Evolutionary conservation across 2,113 vertebrate species (phyloP).

Genomic region (Sander vitreus): DNA sequence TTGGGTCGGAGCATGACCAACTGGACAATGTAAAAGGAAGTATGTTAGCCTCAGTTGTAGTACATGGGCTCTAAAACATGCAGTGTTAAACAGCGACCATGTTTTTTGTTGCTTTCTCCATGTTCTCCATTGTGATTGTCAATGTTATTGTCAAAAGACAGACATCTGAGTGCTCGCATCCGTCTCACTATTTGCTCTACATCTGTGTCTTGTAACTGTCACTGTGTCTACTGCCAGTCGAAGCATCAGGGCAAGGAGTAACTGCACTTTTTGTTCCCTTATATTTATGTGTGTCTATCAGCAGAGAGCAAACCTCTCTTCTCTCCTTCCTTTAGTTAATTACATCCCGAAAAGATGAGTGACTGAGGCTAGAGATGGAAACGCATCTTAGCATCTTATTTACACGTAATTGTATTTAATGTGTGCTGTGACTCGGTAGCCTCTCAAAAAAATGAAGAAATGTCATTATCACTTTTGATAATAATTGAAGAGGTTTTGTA

Average conservation of each 20-base stretch:
- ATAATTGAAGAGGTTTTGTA: slow-evolving; percentile 35
- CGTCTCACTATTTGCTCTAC: slow-evolving; percentile 34
- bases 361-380: slow-evolving; percentile 22
- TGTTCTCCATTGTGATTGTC: slow-evolving; percentile 18
- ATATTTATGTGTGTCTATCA: slow-evolving; percentile 53
- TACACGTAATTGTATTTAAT: slow-evolving; percentile 54
- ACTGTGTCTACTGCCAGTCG: slow-evolving; percentile 81
- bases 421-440: slow-evolving; percentile 55
- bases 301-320: slow-evolving; percentile 52
- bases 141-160: slow-evolving; percentile 11
- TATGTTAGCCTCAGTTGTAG: slow-evolving; percentile 37
- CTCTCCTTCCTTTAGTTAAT: slow-evolving; percentile 37
- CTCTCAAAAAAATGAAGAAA: slow-evolving; percentile 47
- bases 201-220: slow-evolving; percentile 60
- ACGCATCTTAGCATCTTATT: slow-evolving; percentile 25
- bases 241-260: slow-evolving; percentile 81
- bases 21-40: slow-evolving; percentile 61
- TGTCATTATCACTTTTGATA: slow-evolving; percentile 44
- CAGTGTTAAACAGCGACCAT: slow-evolving; percentile 25
- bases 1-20: slow-evolving; percentile 36
- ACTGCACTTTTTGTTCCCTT: slow-evolving; percentile 60
- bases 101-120: slow-evolving; percentile 47
- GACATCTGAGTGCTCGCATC: slow-evolving; percentile 11
- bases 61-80: slow-evolving; percentile 40
- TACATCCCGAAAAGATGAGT: slow-evolving; percentile 37